phyloP scores from a whole-genome alignment of 1,140 invertebrate species.

The Tribolium castaneum region DNA sequence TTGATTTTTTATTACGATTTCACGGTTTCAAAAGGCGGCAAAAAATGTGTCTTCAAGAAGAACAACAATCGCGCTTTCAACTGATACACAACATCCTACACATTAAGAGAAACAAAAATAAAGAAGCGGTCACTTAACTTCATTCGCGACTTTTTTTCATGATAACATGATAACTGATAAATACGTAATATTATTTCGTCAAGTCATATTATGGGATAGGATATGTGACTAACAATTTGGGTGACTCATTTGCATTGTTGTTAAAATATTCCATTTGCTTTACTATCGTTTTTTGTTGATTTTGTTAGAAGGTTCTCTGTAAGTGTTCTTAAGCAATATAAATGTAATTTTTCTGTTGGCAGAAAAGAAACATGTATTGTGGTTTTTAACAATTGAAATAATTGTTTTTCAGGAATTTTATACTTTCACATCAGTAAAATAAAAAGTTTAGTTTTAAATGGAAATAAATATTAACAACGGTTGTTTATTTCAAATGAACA shows the following conservation, averaged over 20 bases:
- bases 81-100: no score
- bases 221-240: background rate
- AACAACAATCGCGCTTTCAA: background rate
- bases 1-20: conserved; percentile 2
- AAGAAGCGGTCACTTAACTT: no score
- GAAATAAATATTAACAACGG: background rate
- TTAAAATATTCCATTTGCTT: background rate
- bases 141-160: no score
- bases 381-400: background rate
- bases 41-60: background rate
- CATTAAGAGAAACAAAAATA: no score
- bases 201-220: background rate
- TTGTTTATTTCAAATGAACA: no score
- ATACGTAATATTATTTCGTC: no score
- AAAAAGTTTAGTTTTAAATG: background rate
- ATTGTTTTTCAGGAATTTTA: background rate
- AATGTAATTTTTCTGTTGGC: background rate
- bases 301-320: background rate
- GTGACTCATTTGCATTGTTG: background rate
- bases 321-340: background rate
- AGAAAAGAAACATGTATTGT: background rate
- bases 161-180: no score
- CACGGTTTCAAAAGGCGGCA: background rate
- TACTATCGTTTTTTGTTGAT: background rate
- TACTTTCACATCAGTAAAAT: background rate